Evolutionary conservation across 2,888 invertebrate genomes (phyloP).

Genomic region (Pachymerium ferrugineum): DNA sequence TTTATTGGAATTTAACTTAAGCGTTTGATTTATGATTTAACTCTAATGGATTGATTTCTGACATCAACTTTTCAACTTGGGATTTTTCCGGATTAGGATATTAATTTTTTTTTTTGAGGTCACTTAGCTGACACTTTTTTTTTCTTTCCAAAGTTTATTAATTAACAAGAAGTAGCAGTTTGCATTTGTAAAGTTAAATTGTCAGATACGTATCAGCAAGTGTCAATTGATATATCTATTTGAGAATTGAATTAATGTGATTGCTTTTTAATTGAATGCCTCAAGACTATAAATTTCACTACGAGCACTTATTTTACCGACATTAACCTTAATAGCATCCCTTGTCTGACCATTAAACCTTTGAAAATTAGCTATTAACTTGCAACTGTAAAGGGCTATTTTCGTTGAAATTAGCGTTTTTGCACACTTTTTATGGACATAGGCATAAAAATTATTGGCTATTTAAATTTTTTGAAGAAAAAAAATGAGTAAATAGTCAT

Average conservation of each 20-base stretch:
- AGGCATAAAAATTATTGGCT: neutral
- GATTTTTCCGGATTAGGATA: neutral
- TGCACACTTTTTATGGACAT: too few relatives aligned
- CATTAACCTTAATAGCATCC: constrained; percentile 27
- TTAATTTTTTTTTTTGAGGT: neutral
- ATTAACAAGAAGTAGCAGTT: neutral
- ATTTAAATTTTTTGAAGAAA: too few relatives aligned
- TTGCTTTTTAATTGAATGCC: constrained; percentile 25
- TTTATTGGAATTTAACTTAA: too few relatives aligned
- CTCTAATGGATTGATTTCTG: too few relatives aligned
- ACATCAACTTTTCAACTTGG: too few relatives aligned
- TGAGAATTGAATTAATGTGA: constrained; percentile 21
- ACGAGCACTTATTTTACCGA: constrained; percentile 14
- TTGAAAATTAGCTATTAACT: constrained; percentile 23
- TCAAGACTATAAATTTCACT: constrained; percentile 17
- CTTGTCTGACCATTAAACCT: constrained; percentile 13
- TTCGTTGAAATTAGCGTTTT: neutral
- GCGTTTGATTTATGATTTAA: too few relatives aligned
- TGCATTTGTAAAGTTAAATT: neutral
- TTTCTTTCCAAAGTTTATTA: neutral
- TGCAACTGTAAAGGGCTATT: neutral
- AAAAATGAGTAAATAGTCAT: neutral
- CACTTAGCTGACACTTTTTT: neutral
- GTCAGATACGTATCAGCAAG: neutral
- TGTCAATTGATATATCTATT: constrained; percentile 25